A percentile compares a stretch with the other conserved stretches of the same genome.
Evolutionary conservation across 2,797 vertebrate species (phyloP).

Genomic region (Molossus molossus): DNA sequence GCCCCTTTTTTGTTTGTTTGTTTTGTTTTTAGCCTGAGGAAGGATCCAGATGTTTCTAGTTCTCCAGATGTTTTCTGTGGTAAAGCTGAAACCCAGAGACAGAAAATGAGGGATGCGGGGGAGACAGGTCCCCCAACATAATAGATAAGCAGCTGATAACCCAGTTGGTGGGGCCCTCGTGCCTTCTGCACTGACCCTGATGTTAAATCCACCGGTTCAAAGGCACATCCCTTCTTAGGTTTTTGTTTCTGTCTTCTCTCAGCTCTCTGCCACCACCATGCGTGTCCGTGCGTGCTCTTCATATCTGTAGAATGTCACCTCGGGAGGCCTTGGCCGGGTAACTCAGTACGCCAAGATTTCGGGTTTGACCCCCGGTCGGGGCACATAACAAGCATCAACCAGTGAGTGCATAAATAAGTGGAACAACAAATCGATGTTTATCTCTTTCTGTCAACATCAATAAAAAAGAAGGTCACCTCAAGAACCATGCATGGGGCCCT

Average conservation of each 20-base stretch:
- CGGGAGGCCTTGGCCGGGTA: neutral
- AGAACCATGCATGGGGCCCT: neutral
- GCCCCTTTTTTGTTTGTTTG: constrained; percentile 70
- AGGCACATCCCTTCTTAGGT: neutral
- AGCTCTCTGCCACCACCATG: neutral
- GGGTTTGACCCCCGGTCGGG: neutral
- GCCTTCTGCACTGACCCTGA: neutral
- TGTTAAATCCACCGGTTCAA: neutral
- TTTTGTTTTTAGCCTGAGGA: constrained; percentile 75
- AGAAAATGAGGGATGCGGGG: constrained; percentile 32
- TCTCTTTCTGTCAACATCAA: neutral
- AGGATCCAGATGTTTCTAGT: constrained; percentile 80
- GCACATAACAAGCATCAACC: neutral
- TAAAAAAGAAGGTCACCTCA: neutral
- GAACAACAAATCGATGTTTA: neutral
- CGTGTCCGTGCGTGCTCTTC: neutral
- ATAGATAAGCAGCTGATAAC: neutral
- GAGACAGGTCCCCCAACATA: neutral
- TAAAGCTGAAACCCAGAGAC: constrained; percentile 47
- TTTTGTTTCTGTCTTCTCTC: neutral
- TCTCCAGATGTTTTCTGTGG: constrained; percentile 56
- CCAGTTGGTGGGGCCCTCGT: neutral
- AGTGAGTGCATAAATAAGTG: neutral
- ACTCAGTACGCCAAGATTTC: neutral
- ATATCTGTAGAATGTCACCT: neutral